These are phyloP conservation scores for Abrostola triplasia DNA, from an alignment of 2,888 invertebrate species.

Conservation along the genomic window DNA sequence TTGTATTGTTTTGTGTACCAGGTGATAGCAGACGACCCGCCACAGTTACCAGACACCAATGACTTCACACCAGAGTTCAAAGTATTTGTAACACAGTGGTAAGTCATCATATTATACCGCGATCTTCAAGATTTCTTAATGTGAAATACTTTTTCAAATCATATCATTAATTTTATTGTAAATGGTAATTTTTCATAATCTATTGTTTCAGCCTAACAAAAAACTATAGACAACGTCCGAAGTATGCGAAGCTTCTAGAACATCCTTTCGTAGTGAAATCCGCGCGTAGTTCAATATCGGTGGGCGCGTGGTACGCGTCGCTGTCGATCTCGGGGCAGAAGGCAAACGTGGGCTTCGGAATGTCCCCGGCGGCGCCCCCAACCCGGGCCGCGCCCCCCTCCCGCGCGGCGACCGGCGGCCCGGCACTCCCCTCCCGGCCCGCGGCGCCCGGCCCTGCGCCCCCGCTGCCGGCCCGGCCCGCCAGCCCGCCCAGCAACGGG, in stretches of 20 bases:
- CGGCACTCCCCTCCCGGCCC: constrained; percentile 61
- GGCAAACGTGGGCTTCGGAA: no score
- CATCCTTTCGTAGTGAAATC: constrained; percentile 96
- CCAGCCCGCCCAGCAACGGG: constrained; percentile 54
- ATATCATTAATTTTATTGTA: not conserved
- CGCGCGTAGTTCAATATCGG: constrained; percentile 91
- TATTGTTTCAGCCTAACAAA: constrained; percentile 93
- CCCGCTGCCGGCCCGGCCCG: constrained; percentile 17
- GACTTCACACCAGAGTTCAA: constrained; percentile 96
- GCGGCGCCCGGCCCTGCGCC: constrained; percentile 64
- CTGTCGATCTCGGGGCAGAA: constrained; percentile 81
- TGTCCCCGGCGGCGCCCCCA: no score
- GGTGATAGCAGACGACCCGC: constrained; percentile 96
- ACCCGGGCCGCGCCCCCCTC: no score
- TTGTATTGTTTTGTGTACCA: constrained; percentile 55
- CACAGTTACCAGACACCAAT: constrained; percentile 92
- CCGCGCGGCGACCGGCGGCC: no score
- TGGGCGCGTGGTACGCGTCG: constrained; percentile 94
- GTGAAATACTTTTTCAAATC: not conserved
- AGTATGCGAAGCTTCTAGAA: constrained; percentile 96
- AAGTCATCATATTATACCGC: constrained; percentile 64
- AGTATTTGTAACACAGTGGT: constrained; percentile 97
- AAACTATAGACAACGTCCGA: constrained; percentile 97
- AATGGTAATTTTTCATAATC: not conserved
- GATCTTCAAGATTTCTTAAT: not conserved